These are phyloP conservation scores for Incurvaria masculella DNA, from an alignment of 2,888 invertebrate genomes.

Conservation along the genomic window DNA sequence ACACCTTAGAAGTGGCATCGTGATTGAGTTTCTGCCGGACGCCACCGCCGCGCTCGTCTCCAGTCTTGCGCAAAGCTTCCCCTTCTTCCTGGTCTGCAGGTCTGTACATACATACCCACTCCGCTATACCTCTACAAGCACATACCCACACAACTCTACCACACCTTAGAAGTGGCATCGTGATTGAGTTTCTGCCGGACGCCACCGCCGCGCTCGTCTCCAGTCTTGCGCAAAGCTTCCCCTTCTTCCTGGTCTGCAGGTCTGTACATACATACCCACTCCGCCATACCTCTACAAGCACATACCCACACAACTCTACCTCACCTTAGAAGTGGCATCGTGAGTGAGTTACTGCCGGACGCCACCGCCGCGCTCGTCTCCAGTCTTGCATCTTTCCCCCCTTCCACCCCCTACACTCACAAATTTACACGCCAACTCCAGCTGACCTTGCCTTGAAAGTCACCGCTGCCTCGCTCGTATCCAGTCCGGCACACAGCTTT, in stretches of 20 bases:
- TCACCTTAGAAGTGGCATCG: conserved; percentile 62
- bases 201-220: not conserved
- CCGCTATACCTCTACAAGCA: not conserved
- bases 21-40: conserved; percentile 58
- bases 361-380: not conserved
- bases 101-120: too few species aligned
- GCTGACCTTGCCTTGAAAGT: too few species aligned
- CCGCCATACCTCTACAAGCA: not conserved
- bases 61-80: too few species aligned
- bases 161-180: conserved; percentile 62
- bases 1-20: conserved; percentile 62
- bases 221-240: not conserved
- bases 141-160: too few species aligned
- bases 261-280: too few species aligned
- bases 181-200: conserved; percentile 36
- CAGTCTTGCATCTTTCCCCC: not conserved
- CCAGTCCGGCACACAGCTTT: too few species aligned
- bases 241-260: not conserved
- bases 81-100: conserved; percentile 38
- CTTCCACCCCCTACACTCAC: conserved; percentile 12
- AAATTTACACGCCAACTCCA: too few species aligned
- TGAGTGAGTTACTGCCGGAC: conserved; percentile 36
- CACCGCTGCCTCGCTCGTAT: too few species aligned
- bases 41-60: conserved; percentile 50
- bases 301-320: too few species aligned